Percentiles rank a stretch among this genome's conserved stretches.
These are phyloP conservation scores for Palythoa grandis DNA, from an alignment of 92 coral and sea anemone genomes.

Conservation along the genomic window DNA sequence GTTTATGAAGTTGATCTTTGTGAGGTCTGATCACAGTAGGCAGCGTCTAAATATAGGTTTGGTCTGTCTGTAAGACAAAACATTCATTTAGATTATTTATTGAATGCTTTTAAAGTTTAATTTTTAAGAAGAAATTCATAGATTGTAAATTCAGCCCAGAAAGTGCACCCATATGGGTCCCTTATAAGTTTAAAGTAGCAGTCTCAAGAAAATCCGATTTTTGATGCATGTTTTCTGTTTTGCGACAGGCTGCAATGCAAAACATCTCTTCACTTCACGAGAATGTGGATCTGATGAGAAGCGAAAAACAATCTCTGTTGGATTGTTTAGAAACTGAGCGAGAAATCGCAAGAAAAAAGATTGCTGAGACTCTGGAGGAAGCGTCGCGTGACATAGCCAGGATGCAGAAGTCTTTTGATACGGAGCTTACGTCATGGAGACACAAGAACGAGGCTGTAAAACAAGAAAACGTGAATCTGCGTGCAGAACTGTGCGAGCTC, in stretches of 20 bases:
- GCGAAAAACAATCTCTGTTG: slow-evolving; percentile 54
- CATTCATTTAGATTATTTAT: too few relatives aligned
- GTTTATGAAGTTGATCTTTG: too few relatives aligned
- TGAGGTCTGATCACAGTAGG: too few relatives aligned
- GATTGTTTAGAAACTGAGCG: slow-evolving; percentile 62
- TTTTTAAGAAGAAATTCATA: too few relatives aligned
- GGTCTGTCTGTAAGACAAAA: too few relatives aligned
- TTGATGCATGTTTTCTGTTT: not conserved
- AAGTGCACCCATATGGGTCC: too few relatives aligned
- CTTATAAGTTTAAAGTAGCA: not conserved
- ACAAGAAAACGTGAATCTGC: slow-evolving; percentile 60
- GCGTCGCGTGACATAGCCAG: slow-evolving; percentile 58
- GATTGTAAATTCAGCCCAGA: too few relatives aligned
- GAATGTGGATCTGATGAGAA: slow-evolving; percentile 48
- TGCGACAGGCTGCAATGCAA: slow-evolving; percentile 21
- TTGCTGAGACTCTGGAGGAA: slow-evolving; percentile 68
- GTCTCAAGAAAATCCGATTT: not conserved
- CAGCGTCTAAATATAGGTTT: too few relatives aligned
- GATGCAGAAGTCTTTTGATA: slow-evolving; percentile 65
- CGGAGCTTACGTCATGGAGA: slow-evolving; percentile 73
- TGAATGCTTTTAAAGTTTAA: too few relatives aligned
- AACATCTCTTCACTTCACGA: slow-evolving; percentile 36
- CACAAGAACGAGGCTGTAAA: slow-evolving; percentile 67
- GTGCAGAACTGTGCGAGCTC: slow-evolving; percentile 70
- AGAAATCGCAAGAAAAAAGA: slow-evolving; percentile 61